Evolutionary conservation across 2,888 invertebrate species (phyloP), one percentile per base, ranked within the genome.

Genomic region (Chirona hameri): DNA sequence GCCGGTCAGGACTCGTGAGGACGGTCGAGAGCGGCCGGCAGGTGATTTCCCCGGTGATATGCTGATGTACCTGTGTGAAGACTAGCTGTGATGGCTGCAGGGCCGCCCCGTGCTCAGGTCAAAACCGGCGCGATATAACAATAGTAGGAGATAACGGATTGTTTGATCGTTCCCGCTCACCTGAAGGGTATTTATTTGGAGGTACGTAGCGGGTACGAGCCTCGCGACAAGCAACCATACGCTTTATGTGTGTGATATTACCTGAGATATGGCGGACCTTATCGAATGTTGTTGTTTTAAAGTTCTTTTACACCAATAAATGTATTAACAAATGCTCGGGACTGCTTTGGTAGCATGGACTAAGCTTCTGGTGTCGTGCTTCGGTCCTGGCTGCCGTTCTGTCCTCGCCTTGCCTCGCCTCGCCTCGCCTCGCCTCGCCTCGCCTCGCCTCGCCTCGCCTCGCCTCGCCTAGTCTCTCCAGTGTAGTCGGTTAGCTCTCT

Each of bases 211-310:
- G 9, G 24, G 31, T 27, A 10, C 10, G 76, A 18, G 15, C 46
- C 15, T 46, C 52, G 76, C 46, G 39, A 4, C 7, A 5, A 3
- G 12, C 24, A 76, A 46, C 46, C 21, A 24, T 76, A 76, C 76
- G 76, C 76, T 76, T 76, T 76, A 14, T 18, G 29, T 76, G 76
- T 76, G 76, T 76, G 76, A 76, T 76, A 76, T 76, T 72, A 72
- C 39, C 21, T 2, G 76, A 76, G 21, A 15, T 76, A 76, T 72
- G 10, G 24, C 76, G 10, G 10, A 10, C n/a, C 46, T 76, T 76
- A 27, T 29, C 21, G 72, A 31, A 31, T 72, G 24, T 39, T 76
- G 76, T 76, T 76, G 39, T 76, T 76, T 46, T 76, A 46, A 24
- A 46, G 15, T 2, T 39, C 72, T 31, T 76, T 76, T 76, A 76